Base-by-base conservation (phyloP, 2,888 invertebrate species). In the Merodon equestris region DNA sequence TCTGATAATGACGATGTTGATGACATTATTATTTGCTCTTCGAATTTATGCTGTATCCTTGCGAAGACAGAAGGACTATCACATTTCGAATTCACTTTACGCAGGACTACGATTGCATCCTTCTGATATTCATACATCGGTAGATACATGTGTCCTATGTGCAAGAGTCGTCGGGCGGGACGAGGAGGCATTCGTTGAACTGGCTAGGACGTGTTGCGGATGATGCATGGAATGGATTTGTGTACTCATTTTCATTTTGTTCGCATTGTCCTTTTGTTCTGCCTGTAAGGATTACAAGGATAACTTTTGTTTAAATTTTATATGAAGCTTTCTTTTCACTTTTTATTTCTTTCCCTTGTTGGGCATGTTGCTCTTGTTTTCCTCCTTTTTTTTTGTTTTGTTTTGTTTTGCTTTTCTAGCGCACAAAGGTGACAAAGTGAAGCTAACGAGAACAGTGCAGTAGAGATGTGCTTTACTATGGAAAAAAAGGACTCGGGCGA, bases 21-120 rank as follows among this genome's bases (percentile, higher is more conserved):
- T 73, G 77, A 67, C 72, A 72, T 67, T 77, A 73, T 67, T 77
- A 77, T 77, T 77, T 77, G 73, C 67, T 58, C 63, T 77, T 67
- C 57, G 77, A 77, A 77, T 77, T 77, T 63, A 53, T 61, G 73
- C 38, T 73, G 61, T 63, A 51, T 63, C 67, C 57, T 60, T 66
- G 66, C 72, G 51, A 72, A 66, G 60, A 50, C 50, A 40, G 27
- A 27, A 27, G 27, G 27, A 27, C 27, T 27, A 72, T 76, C 72
- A 66, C 60, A 76, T 76, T 61, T 63, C 17, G 19, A 67, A 77
- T 77, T 73, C 77, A 73, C 77, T 77, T 77, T 73, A 50, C 60
- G 61, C 61, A 56, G 27, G 27, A 27, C 3, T 27, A 27, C 27
- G 27, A 27, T 2, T 27, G 9, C n/a, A n/a, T n/a, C 13, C 10